These are phyloP conservation scores for Lacerta agilis DNA, from an alignment of 2,797 vertebrate species.

Conservation along the genomic window DNA sequence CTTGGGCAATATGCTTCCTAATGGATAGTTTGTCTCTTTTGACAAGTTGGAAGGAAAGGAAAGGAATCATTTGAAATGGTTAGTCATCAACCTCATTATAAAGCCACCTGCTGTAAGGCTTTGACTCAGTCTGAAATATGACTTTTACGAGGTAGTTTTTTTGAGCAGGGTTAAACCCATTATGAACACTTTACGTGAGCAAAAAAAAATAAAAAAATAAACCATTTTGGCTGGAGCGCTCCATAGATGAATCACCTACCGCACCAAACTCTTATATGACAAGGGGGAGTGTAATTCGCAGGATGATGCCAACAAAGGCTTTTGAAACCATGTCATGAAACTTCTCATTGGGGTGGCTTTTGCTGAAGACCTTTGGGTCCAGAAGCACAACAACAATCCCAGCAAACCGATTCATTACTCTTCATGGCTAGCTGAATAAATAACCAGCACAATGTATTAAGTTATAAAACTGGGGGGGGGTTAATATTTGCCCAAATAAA, in stretches of 20 bases:
- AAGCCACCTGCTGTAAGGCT: constrained; percentile 29
- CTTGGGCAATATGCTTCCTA: constrained; percentile 20
- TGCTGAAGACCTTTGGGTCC: constrained; percentile 1
- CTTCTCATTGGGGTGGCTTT: neutral
- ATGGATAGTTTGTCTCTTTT: constrained; percentile 29
- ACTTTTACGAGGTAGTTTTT: constrained; percentile 8
- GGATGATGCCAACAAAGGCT: constrained; percentile 15
- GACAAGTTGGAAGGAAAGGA: constrained; percentile 4
- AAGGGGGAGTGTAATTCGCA: neutral
- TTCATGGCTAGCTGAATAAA: neutral
- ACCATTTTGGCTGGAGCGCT: neutral
- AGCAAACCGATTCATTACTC: neutral
- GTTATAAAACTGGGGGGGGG: neutral
- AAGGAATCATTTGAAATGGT: constrained; percentile 16
- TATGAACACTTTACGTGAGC: neutral
- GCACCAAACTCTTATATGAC: constrained; percentile 23
- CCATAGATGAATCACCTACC: constrained; percentile 21
- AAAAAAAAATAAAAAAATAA: neutral
- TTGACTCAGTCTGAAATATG: constrained; percentile 12
- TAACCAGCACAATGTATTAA: neutral
- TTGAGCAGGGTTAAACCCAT: constrained; percentile 22
- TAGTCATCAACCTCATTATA: constrained; percentile 40
- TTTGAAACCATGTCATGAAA: constrained; percentile 20
- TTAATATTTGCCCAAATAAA: neutral
- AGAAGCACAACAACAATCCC: constrained; percentile 1